Evolutionary conservation across 2,797 vertebrate genomes (phyloP), one percentile per base, ranked within the genome.

Genomic region (Malacoctenus gilli): DNA sequence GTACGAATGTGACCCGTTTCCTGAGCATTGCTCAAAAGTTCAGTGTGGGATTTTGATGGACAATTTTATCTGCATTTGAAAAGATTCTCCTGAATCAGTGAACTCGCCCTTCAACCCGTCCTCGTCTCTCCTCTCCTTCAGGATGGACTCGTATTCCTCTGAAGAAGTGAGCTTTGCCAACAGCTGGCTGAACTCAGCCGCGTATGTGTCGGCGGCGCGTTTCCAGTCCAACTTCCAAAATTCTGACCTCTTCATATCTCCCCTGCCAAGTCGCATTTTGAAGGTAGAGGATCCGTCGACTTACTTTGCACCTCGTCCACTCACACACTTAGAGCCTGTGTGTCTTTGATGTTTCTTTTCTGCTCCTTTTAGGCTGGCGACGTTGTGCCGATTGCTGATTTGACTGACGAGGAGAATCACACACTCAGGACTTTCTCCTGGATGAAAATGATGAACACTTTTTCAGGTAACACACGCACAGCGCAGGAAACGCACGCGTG

Each of bases 221-320:
- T 91, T 95, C 67, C 82, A 76, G 0, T 90, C 93, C 38, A 90
- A 56, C 56, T 19, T 93, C 1, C 65, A 34, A 0, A 89, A 11
- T 5, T 59, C 80, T 1, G 12, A 59, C 1, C 0, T 13, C 1
- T 94, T 94, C 55, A 86, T 94, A 55, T 1, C 2, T 11, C 85
- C 77, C 10, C 77, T 97, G 59, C 95, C 95, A 0, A 72, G 84
- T 3, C 87, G 90, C 12, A 21, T 93, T 11, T 87, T 96, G 5
- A 1, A 30, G 76, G 88, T 83, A 32, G 14, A 15, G 0, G 8
- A 9, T 58, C 47, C n/a, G n/a, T n/a, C n/a, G n/a, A n/a, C n/a
- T n/a, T n/a, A n/a, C 0, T 15, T 31, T 16, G n/a, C n/a, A n/a
- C n/a, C n/a, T n/a, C n/a, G n/a, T n/a, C n/a, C n/a, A n/a, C n/a